Base-by-base conservation (phyloP, 2,113 vertebrate species). In the Pao palembangensis region DNA sequence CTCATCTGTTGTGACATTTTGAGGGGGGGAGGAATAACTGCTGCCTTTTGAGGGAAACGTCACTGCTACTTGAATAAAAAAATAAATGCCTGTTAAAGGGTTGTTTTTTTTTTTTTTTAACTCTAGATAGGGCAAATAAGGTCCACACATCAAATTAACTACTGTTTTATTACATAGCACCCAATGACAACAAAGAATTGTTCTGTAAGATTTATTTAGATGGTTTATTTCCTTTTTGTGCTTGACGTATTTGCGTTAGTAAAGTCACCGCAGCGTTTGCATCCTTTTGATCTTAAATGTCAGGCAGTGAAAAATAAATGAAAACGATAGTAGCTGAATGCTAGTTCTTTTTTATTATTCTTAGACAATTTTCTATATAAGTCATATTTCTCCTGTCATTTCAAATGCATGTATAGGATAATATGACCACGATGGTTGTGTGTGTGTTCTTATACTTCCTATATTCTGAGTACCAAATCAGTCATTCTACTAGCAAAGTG, bases 1-100 rank as follows among this genome's bases (percentile, higher is more conserved):
- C 21, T 2, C 31, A 65, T 77, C 54, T 54, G 59, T 64, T 87
- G 67, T 87, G 83, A 85, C 83, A 88, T 87, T 89, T 87, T 73
- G 61, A 82, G 57, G 61, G 34, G 41, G 51, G 25, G 10, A 3
- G 34, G 34, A 11, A 70, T 28, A 54, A 65, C 68, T 54, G 3
- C 53, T 21, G 41, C 55, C 15, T 38, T 38, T 38, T 38, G 34
- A 38, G 34, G 10, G 34, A 38, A 38, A 12, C 10, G 8, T 38
- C 34, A 38, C 10, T 38, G 11, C 11, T 11, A 38, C 34, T 12
- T 11, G 10, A 8, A 8, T 38, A 7, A 28, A 28, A 28, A 38
- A 38, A 38, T 38, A 38, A 38, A 11, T 12, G 8, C 34, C 8
- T 31, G 5, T 31, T 31, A 31, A 8, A 31, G 28, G n/a, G n/a